Evolutionary conservation across 2,888 invertebrate species (phyloP).

Genomic region (Agrotis segetum): DNA sequence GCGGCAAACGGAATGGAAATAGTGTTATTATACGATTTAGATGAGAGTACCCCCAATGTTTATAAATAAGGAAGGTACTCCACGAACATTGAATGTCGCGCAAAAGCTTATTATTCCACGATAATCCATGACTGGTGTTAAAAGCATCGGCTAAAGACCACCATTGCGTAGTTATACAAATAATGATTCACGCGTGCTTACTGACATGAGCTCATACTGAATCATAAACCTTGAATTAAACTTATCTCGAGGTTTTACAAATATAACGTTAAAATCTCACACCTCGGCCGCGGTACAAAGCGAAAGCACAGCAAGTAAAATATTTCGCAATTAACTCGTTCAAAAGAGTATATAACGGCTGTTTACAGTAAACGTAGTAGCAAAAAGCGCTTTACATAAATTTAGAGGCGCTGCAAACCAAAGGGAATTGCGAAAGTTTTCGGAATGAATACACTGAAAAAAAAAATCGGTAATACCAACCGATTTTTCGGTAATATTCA

Average conservation of each 20-base stretch:
- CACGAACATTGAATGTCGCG: constrained; percentile 1
- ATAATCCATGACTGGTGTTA: constrained; percentile 33
- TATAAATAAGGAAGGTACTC: constrained; percentile 24
- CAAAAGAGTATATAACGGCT: constrained; percentile 43
- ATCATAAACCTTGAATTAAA: constrained; percentile 67
- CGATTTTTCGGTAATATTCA: too few relatives aligned
- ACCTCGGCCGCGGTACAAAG: constrained; percentile 34
- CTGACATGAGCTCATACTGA: constrained; percentile 68
- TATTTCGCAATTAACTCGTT: constrained; percentile 59
- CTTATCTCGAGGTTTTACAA: constrained; percentile 54
- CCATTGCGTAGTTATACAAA: constrained; percentile 59
- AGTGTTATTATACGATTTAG: constrained; percentile 1
- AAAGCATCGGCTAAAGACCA: constrained; percentile 38
- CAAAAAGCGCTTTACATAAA: constrained; percentile 75
- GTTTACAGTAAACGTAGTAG: constrained; percentile 61
- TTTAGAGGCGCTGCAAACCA: constrained; percentile 77
- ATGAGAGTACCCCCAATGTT: neutral
- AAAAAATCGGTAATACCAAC: too few relatives aligned
- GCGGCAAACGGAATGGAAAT: neutral
- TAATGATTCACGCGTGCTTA: constrained; percentile 63
- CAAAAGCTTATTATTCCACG: constrained; percentile 34
- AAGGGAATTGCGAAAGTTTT: constrained; percentile 83
- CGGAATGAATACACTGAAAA: constrained; percentile 82
- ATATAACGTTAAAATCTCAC: constrained; percentile 38
- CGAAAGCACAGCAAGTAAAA: constrained; percentile 47